phyloP scores from a whole-genome alignment of 1,140 invertebrate species.

The Drosophila carrolli region DNA sequence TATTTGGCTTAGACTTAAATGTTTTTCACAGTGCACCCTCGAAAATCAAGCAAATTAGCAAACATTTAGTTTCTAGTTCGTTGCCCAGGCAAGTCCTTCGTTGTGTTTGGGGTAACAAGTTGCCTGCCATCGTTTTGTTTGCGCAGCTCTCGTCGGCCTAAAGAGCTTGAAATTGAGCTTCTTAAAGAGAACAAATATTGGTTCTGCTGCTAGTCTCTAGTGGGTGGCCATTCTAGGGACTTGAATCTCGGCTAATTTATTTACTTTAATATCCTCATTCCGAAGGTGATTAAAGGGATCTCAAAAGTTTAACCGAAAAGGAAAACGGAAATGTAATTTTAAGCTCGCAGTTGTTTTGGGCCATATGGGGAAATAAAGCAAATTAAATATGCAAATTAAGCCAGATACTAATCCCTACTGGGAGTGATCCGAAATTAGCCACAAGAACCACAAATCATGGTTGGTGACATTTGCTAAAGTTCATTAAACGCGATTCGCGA shows the following conservation, averaged over 20 bases:
- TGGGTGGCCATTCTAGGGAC: slow-evolving; percentile 21
- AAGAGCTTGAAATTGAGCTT: slow-evolving; percentile 73
- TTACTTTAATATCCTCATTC: slow-evolving; percentile 19
- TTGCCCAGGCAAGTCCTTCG: slow-evolving; percentile 70
- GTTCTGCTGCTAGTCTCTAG: slow-evolving; percentile 21
- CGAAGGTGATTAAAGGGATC: neutral
- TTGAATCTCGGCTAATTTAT: slow-evolving; percentile 26
- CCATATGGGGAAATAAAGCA: slow-evolving; percentile 31
- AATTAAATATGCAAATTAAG: slow-evolving; percentile 78
- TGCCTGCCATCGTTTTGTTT: slow-evolving; percentile 31
- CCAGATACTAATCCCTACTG: slow-evolving; percentile 39
- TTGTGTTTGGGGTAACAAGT: slow-evolving; percentile 34
- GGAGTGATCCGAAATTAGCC: slow-evolving; percentile 13
- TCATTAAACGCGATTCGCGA: slow-evolving; percentile 69
- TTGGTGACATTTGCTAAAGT: slow-evolving; percentile 71
- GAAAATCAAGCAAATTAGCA: slow-evolving; percentile 75
- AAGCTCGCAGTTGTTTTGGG: slow-evolving; percentile 12
- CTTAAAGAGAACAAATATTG: slow-evolving; percentile 51
- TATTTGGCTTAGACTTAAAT: no score
- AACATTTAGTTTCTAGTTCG: slow-evolving; percentile 74
- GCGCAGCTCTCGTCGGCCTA: slow-evolving; percentile 30
- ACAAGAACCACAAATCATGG: slow-evolving; percentile 61
- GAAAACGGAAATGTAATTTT: slow-evolving; percentile 38
- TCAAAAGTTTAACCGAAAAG: slow-evolving; percentile 5
- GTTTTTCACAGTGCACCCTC: slow-evolving; percentile 27